These are phyloP conservation scores for Electrophaes corylata DNA, from an alignment of 2,888 invertebrate species.

Conservation along the genomic window DNA sequence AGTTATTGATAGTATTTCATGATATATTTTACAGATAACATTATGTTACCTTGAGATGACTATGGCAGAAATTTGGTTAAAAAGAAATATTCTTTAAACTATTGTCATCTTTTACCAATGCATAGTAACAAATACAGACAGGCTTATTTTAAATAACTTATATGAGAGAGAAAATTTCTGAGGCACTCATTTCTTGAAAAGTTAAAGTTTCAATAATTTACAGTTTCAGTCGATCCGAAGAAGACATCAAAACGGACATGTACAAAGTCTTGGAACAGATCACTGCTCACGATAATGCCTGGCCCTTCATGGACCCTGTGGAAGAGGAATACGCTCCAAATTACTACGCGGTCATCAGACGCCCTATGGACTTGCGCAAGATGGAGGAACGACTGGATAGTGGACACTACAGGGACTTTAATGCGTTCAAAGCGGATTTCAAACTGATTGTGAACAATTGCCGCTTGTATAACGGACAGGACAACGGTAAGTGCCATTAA, in stretches of 20 bases:
- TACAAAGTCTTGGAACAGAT: slow-evolving; percentile 95
- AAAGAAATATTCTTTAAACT: too few relatives aligned
- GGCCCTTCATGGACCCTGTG: slow-evolving; percentile 97
- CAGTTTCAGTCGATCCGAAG: slow-evolving; percentile 92
- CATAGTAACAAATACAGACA: not conserved
- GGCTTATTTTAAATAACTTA: not conserved
- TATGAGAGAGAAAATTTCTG: not conserved
- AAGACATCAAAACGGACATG: slow-evolving; percentile 94
- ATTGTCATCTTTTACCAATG: too few relatives aligned
- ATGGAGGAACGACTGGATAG: slow-evolving; percentile 95
- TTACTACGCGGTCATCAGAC: slow-evolving; percentile 89
- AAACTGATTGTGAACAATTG: slow-evolving; percentile 97
- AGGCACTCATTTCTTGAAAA: not conserved
- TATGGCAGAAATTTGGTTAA: too few relatives aligned
- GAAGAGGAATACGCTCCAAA: slow-evolving; percentile 96
- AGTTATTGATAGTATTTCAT: too few relatives aligned
- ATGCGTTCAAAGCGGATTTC: slow-evolving; percentile 94
- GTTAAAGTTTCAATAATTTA: slow-evolving; percentile 3
- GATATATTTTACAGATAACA: too few relatives aligned
- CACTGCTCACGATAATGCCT: slow-evolving; percentile 95
- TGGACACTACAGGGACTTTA: slow-evolving; percentile 91
- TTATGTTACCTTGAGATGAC: too few relatives aligned
- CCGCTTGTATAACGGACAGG: slow-evolving; percentile 95
- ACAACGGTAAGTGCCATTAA: slow-evolving; percentile 88
- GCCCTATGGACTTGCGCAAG: slow-evolving; percentile 94